Percentiles rank a stretch among this genome's conserved stretches.
phyloP scores from a whole-genome alignment of 2,113 vertebrate species.

The Cephalophus harveyi region DNA sequence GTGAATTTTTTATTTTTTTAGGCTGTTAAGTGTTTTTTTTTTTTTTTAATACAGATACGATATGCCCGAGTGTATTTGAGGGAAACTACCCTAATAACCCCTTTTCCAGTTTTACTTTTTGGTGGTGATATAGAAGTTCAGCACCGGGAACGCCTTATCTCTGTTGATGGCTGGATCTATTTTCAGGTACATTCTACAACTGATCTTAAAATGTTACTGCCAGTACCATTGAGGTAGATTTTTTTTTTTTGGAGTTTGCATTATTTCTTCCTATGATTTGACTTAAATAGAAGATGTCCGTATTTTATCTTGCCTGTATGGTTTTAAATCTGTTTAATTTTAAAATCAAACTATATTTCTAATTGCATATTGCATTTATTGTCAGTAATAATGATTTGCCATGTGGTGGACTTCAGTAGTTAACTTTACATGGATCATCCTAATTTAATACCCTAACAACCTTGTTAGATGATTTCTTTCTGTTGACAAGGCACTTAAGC shows the following conservation, averaged over 20 bases:
- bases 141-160: constrained; percentile 92
- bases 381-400: background rate
- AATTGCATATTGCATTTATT: background rate
- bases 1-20: background rate
- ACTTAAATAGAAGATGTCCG: background rate
- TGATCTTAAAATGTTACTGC: background rate
- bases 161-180: constrained; percentile 95
- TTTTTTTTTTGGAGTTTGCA: background rate
- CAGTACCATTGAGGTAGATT: background rate
- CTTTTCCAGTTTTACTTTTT: constrained; percentile 95
- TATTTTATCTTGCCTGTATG: background rate
- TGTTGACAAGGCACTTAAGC: background rate
- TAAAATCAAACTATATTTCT: background rate
- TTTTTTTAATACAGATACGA: constrained; percentile 85
- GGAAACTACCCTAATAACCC: constrained; percentile 92
- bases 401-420: background rate
- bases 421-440: background rate
- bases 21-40: background rate
- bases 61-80: constrained; percentile 93
- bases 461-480: background rate
- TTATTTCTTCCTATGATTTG: background rate
- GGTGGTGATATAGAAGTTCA: constrained; percentile 97
- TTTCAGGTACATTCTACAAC: constrained; percentile 87
- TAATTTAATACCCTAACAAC: background rate
- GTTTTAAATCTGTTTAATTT: constrained; percentile 28